Evolutionary conservation across 2,797 vertebrate species (phyloP), one percentile per base, ranked within the genome.

Genomic region (Rhinoraja longicauda): DNA sequence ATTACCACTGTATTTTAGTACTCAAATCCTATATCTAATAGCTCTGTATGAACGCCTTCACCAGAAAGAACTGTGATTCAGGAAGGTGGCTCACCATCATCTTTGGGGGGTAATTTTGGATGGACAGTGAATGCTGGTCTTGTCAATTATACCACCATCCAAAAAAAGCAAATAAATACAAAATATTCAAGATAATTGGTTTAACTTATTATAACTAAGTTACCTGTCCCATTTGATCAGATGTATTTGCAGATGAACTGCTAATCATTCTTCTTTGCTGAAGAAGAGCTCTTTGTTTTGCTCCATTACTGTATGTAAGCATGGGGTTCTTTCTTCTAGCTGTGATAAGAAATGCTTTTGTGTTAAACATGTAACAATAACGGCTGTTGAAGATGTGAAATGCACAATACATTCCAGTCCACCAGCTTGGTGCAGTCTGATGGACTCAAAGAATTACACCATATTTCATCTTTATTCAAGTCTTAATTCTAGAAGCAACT

Each of bases 241-340:
- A 93, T 67, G 95, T 97, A 95, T 94, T 94, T 94, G 93, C 95
- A 94, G 94, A 94, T 93, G 94, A 95, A 93, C 93, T 92, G 76
- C 95, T 77, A 84, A 93, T 94, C 94, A 95, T 96, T 94, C 95
- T 96, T 95, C 96, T 95, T 92, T 95, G 94, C 94, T 97, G 96
- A 94, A 94, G 93, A 94, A 96, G 93, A 91, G 93, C 93, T 95
- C 95, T 96, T 84, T 93, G 95, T 93, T 95, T 96, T 93, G 94
- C 95, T 94, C 94, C 95, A 92, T 62, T 93, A 36, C 92, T 95
- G 93, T 4, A 17, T 73, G 88, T 39, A 39, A 96, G 96, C 93
- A 93, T 76, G 93, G 84, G 92, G 93, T 94, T 94, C 94, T 95
- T 96, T 95, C 95, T 95, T 94, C 95, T 96, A 94, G 57, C 91